Base-by-base conservation (phyloP, 2,888 invertebrate genomes). In the Kryphioiulus occultus region DNA sequence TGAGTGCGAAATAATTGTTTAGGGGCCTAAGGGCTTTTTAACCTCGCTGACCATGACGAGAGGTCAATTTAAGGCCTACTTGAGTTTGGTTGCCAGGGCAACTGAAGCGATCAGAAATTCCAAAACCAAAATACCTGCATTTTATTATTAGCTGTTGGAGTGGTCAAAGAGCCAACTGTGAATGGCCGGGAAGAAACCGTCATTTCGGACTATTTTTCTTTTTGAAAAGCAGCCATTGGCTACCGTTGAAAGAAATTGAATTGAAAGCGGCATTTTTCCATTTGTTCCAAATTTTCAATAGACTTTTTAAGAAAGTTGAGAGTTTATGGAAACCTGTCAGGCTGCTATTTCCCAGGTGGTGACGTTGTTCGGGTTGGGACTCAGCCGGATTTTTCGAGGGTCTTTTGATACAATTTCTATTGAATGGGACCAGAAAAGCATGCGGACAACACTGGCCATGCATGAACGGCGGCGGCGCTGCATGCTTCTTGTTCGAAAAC, bases 251-350 rank as follows among this genome's bases (percentile, higher is more conserved):
- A 68, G 68, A 84, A 84, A 39, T 17, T 84, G 84, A 35, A 84
- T 84, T 68, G 68, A 68, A 68, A 84, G 84, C 5, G 35, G 84
- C 84, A 84, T 84, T 68, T 68, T 26, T 22, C 68, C 68, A 68
- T 68, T 84, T 84, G 84, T 84, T 84, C 84, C 84, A 39, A n/a
- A 84, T 68, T 68, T 84, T 84, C n/a, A 35, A 84, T 39, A 84
- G 84, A 84, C 42, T 32, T 84, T 78, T 84, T n/a, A 84, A 84
- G 42, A 84, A 84, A 84, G 84, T 84, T 84, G 42, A 35, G 84
- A 84, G 84, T 84, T 84, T 84, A 84, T 84, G 84, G 84, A 84
- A 84, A 84, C 84, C 84, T 84, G 84, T 84, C 84, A 84, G 84
- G 42, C 84, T 84, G 84, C 84, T 84, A 84, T 84, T 84, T 84